A percentile compares a stretch with the other conserved stretches of the same genome.
Evolutionary conservation across 2,797 vertebrate genomes (phyloP).

Genomic region (Adrianichthys oophorus): DNA sequence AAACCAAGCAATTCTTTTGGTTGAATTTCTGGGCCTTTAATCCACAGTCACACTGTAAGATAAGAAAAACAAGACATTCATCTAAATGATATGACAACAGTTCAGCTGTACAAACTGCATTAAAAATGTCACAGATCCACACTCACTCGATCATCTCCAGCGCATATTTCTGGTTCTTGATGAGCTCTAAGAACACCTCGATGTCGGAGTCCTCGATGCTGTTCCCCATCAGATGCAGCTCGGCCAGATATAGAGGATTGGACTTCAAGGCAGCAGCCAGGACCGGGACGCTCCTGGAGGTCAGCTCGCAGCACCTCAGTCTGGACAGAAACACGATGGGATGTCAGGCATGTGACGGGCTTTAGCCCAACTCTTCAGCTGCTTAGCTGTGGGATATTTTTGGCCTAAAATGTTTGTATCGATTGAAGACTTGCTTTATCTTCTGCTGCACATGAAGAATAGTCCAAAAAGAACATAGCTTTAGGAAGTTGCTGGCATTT

Average conservation of each 20-base stretch:
- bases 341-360: neutral
- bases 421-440: no score
- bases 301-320: slow-evolving; percentile 42
- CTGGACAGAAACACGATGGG: slow-evolving; percentile 21
- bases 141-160: slow-evolving; percentile 49
- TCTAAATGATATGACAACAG: neutral
- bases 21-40: slow-evolving; percentile 12
- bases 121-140: neutral
- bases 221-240: slow-evolving; percentile 55
- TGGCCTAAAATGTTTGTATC: neutral
- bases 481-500: no score
- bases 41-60: slow-evolving; percentile 36
- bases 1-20: neutral
- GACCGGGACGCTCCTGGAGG: slow-evolving; percentile 16
- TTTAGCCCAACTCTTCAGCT: neutral
- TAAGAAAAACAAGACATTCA: slow-evolving; percentile 2
- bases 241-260: slow-evolving; percentile 32
- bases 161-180: slow-evolving; percentile 12
- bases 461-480: no score
- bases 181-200: slow-evolving; percentile 15
- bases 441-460: no score
- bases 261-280: slow-evolving; percentile 33
- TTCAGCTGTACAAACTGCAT: neutral
- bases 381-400: neutral
- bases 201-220: slow-evolving; percentile 21